Evolutionary conservation across 2,797 vertebrate genomes (phyloP), one percentile per base, ranked within the genome.

Genomic region (Falco rusticolus): DNA sequence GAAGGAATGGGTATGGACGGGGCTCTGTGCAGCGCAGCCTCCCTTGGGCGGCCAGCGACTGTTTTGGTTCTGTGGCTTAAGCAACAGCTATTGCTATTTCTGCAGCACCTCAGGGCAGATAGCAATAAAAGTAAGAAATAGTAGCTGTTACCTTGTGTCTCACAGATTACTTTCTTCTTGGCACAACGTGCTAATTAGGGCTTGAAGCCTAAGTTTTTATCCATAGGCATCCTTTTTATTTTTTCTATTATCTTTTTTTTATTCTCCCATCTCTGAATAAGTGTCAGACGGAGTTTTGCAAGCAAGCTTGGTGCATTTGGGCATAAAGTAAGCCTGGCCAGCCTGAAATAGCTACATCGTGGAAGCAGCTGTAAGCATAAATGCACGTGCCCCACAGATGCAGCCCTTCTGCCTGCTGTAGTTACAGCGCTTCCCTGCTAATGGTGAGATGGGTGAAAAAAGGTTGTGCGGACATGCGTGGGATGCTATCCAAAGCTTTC

Each of bases 1-100:
- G 89, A 69, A 83, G 70, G 51, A 54, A 3, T 4, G 25, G 47
- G 17, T 39, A 9, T 0, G 0, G 81, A 9, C 0, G 0, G 81
- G n/a, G 33, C 25, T 64, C 33, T 78, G 34, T 68, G 69, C 39
- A 66, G 59, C 1, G 1, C 50, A 79, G n/a, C 24, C 59, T 66
- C 43, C 43, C 39, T 4, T 9, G 34, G 63, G 68, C 79, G 31
- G 17, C 71, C 29, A 63, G 43, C 1, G 8, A 47, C 43, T 86
- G 0, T 65, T 85, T 68, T 69, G 48, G 34, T n/a, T 78, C n/a
- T 81, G 56, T 59, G 24, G 34, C 34, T 84, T 72, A 79, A 87
- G 54, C 51, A 72, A 28, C 61, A 78, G 41, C 24, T 68, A 6
- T 47, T 90, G 60, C 31, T 45, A 6, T 76, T 93, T 72, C 64